Evolutionary conservation across 1,140 invertebrate genomes (phyloP), one percentile per base, ranked within the genome.

Genomic region (Drosophila azteca): DNA sequence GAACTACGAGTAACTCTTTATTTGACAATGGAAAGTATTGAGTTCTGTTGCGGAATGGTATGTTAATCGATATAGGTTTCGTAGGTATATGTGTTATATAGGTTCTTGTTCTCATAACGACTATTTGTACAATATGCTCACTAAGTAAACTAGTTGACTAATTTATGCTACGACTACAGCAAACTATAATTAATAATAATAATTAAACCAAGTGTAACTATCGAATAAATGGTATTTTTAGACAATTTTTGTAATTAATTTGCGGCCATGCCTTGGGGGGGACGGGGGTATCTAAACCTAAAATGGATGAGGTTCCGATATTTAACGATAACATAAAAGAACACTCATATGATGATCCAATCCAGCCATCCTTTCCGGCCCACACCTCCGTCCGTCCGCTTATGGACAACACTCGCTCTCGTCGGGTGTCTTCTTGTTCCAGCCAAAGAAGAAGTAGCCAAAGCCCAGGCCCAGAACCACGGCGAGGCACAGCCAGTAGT

Each of bases 381-480:
- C 8, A 35, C 31, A 35, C 3, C 35, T 1, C 0, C 17, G 9
- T 31, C 5, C 5, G 1, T 6, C 41, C 6, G 29, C 15, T 51
- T 49, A 87, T 2, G 83, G 83, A 44, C 83, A 87, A 31, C 83
- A 87, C 8, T 87, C 83, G 59, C 80, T 79, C 6, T 80, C 85
- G 24, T 79, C 62, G 1, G 80, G 61, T 51, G 78, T 77, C 49
- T 85, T 78, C 51, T 85, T 79, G 51, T 89, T 68, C 97, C 97
- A 98, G 6, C 97, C 97, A 91, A 99, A 99, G 57, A 97, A 93
- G 91, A 99, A 98, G 92, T 98, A 99, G 1, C 98, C 98, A 3
- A 96, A 92, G 0, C 95, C 96, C 15, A 97, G 95, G 0, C 98
- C 98, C 6, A 98, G 82, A 0, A 98, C 94, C 17, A 99, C 95